Conservation (phyloP, 2,113 vertebrate genomes). For the Nibea albiflora region DNA sequence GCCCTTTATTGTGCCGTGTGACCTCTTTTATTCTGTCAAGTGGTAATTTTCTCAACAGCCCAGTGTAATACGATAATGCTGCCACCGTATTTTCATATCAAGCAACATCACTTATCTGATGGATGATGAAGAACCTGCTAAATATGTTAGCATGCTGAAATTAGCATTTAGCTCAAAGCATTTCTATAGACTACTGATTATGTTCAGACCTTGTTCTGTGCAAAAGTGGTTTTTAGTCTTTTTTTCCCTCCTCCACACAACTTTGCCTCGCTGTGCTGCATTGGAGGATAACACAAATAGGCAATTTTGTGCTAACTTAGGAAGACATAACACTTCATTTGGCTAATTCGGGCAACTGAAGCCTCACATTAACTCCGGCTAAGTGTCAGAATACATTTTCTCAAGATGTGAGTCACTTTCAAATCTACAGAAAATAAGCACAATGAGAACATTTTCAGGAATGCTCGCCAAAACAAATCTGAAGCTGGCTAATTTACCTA, state of each 20-base stretch:
- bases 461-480: neutral
- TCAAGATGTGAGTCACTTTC: no score
- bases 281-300: neutral
- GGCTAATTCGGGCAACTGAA: neutral
- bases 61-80: neutral
- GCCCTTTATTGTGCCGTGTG: neutral
- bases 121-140: neutral
- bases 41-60: slow-evolving; percentile 3
- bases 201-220: no score
- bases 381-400: no score
- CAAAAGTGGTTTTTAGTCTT: neutral
- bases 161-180: neutral
- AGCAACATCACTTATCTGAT: neutral
- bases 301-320: neutral
- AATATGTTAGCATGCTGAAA: neutral
- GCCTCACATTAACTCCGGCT: neutral
- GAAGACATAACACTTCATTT: neutral
- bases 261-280: neutral
- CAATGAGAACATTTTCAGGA: no score
- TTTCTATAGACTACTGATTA: neutral
- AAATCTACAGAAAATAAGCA: no score
- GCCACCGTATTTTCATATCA: neutral
- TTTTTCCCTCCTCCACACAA: neutral
- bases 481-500: neutral
- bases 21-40: slow-evolving; percentile 6